phyloP scores from a whole-genome alignment of 2,797 vertebrate genomes.

The Cirrhinus mrigala region DNA sequence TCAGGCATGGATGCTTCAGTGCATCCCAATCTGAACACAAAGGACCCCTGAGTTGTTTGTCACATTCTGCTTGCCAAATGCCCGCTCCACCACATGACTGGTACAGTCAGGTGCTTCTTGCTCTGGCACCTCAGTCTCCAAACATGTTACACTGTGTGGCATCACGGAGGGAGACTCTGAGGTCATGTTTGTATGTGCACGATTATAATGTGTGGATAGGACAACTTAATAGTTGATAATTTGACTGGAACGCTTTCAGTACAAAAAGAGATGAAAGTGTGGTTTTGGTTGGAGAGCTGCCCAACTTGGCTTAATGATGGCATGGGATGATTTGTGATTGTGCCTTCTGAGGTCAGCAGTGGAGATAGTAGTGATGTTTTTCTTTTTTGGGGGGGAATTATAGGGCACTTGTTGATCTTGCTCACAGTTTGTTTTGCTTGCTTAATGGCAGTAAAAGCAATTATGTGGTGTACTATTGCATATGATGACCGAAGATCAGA shows the following conservation, averaged over 20 bases:
- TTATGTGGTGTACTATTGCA: background rate
- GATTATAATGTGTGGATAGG: background rate
- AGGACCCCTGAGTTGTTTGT: constrained; percentile 33
- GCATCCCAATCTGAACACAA: constrained; percentile 39
- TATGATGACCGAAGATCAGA: background rate
- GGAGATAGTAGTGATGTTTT: background rate
- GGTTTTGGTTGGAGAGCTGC: background rate
- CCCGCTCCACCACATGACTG: constrained; percentile 11
- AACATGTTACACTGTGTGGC: background rate
- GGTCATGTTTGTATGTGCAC: background rate
- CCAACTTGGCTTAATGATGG: background rate
- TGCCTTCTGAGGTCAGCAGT: background rate
- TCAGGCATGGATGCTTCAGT: constrained; percentile 36
- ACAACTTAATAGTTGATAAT: background rate
- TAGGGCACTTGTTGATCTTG: background rate
- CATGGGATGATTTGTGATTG: background rate
- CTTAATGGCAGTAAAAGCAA: background rate
- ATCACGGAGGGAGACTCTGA: background rate
- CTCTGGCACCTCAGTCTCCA: background rate
- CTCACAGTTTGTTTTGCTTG: background rate
- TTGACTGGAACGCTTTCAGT: background rate
- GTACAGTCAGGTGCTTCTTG: constrained; percentile 13
- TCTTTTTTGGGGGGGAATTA: background rate
- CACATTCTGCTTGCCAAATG: constrained; percentile 22
- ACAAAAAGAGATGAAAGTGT: background rate